Conservation (phyloP, 2,113 vertebrate genomes). For the Apodemus sylvaticus region DNA sequence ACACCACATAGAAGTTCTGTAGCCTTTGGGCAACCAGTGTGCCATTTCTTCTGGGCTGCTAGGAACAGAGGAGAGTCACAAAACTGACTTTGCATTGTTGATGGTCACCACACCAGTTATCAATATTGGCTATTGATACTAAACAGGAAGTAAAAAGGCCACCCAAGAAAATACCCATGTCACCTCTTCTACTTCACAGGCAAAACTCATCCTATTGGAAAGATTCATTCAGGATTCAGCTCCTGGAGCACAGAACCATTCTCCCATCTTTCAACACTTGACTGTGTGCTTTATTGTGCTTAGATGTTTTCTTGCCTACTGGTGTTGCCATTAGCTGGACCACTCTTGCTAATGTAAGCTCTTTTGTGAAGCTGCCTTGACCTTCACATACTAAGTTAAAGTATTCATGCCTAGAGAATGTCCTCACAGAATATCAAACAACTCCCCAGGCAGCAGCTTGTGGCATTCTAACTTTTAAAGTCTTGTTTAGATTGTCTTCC, state of each 20-base stretch:
- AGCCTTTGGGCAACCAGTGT: not conserved
- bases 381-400: not conserved
- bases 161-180: not conserved
- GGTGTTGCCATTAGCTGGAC: not conserved
- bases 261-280: not conserved
- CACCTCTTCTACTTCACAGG: not conserved
- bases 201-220: not conserved
- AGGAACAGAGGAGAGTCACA: not conserved
- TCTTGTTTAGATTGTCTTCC: not conserved
- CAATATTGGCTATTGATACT: not conserved
- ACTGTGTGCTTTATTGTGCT: not conserved
- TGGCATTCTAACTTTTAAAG: not conserved
- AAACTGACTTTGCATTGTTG: not conserved
- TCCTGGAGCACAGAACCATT: not conserved
- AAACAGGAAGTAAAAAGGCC: not conserved
- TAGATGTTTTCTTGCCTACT: not conserved
- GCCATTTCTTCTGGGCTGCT: not conserved
- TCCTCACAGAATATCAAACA: not conserved
- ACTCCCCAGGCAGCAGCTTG: not conserved
- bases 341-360: not conserved
- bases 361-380: not conserved
- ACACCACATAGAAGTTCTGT: not conserved
- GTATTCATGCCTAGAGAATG: not conserved
- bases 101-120: not conserved
- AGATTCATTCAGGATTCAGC: not conserved